Evolutionary conservation across 2,888 invertebrate species (phyloP).

Genomic region (Rapana venosa): DNA sequence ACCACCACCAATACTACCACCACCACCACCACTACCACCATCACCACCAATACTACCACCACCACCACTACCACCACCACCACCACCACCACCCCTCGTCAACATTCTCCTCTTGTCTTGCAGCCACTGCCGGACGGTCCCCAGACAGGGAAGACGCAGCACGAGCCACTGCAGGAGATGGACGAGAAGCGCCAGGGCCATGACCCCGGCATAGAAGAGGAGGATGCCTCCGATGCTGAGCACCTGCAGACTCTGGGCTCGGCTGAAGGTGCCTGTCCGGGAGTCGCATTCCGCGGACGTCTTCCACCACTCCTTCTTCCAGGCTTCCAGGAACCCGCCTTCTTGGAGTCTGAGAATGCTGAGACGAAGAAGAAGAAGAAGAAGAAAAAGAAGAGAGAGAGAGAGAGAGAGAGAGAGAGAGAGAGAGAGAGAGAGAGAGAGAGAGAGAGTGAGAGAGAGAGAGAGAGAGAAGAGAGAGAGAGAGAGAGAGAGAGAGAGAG

Average conservation of each 20-base stretch:
- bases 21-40: too few relatives aligned
- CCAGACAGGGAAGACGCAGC: not conserved
- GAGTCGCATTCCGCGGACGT: not conserved
- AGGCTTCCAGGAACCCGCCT: conserved; percentile 22
- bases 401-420: not conserved
- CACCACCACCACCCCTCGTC: not conserved
- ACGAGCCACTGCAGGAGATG: conserved; percentile 4
- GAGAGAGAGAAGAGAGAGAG: too few relatives aligned
- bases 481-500: too few relatives aligned
- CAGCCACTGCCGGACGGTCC: not conserved
- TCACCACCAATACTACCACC: too few relatives aligned
- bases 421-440: conserved; percentile 35
- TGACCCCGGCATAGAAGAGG: not conserved
- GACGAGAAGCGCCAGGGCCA: conserved; percentile 17
- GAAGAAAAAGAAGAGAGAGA: conserved; percentile 7
- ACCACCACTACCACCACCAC: not conserved
- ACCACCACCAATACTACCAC: not conserved
- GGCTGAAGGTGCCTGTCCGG: not conserved
- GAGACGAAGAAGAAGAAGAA: not conserved
- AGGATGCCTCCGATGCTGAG: conserved; percentile 40
- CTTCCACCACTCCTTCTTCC: conserved; percentile 34
- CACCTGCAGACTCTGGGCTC: not conserved
- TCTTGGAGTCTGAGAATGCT: conserved; percentile 42
- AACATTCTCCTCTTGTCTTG: not conserved
- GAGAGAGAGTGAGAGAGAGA: conserved; percentile 23